phyloP scores from a whole-genome alignment of 53 echinoderm and acorn worm species.

The Hippasteria phrygiana region DNA sequence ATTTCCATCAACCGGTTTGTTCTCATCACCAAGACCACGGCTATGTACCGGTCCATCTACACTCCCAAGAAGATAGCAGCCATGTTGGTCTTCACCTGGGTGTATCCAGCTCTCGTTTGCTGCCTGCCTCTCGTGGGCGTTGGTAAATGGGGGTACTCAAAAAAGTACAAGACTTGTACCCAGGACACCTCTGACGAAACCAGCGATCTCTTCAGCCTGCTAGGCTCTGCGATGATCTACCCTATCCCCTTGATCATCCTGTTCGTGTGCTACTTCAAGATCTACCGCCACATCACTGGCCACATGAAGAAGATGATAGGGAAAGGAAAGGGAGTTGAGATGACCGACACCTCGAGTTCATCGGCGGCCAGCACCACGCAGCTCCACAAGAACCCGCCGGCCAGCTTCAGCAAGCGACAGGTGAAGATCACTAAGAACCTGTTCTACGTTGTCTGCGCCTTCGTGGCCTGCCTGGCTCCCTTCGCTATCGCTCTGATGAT shows the following conservation, averaged over 20 bases:
- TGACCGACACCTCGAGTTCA: neutral
- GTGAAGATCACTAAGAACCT: conserved; percentile 36
- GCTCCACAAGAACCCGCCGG: conserved; percentile 7
- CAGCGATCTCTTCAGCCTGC: conserved; percentile 58
- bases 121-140: conserved; percentile 44
- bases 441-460: too few relatives aligned
- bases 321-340: neutral
- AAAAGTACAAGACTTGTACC: conserved; percentile 75
- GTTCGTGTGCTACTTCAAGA: conserved; percentile 62
- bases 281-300: conserved; percentile 67
- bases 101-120: conserved; percentile 56
- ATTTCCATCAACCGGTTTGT: conserved; percentile 77
- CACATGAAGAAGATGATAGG: conserved; percentile 45
- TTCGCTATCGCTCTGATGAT: too few relatives aligned
- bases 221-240: conserved; percentile 59
- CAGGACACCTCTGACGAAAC: conserved; percentile 69
- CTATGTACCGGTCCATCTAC: conserved; percentile 63
- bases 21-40: conserved; percentile 67
- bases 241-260: conserved; percentile 63
- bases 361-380: neutral
- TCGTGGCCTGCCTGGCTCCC: too few relatives aligned
- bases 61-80: conserved; percentile 61
- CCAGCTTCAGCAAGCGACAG: conserved; percentile 26
- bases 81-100: conserved; percentile 70
- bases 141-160: conserved; percentile 70